Evolutionary conservation across 2,888 invertebrate species (phyloP).

Genomic region (Molorchus minor): DNA sequence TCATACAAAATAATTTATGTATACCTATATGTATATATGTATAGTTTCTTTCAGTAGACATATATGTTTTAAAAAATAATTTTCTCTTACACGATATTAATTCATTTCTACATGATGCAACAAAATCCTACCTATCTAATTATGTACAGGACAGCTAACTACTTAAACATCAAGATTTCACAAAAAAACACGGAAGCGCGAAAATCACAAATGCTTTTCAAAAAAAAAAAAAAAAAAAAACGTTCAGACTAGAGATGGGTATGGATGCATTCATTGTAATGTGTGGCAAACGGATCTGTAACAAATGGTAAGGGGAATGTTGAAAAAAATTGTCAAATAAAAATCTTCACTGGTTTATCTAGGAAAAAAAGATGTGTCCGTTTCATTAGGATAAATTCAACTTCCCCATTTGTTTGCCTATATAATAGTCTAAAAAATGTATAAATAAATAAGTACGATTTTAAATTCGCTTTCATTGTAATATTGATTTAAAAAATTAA

Average conservation of each 20-base stretch:
- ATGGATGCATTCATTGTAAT: too few species aligned
- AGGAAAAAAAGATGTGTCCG: too few species aligned
- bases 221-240: conserved; percentile 41
- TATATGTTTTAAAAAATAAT: conserved; percentile 16
- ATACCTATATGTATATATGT: conserved; percentile 26
- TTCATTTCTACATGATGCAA: conserved; percentile 15
- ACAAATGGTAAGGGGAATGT: too few species aligned
- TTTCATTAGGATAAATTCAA: too few species aligned
- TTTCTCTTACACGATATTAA: conserved; percentile 6
- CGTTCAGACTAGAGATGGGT: conserved; percentile 29
- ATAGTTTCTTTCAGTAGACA: conserved; percentile 15
- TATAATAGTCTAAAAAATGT: too few species aligned
- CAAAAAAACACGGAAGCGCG: conserved; percentile 55
- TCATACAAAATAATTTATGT: conserved; percentile 30
- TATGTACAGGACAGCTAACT: conserved; percentile 24
- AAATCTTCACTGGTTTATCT: too few species aligned
- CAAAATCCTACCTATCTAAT: conserved; percentile 21
- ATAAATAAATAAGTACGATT: too few species aligned
- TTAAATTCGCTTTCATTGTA: too few species aligned
- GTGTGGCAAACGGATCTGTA: too few species aligned
- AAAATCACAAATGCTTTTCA: conserved; percentile 56
- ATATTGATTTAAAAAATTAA: too few species aligned
- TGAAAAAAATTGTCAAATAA: too few species aligned
- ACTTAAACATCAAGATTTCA: conserved; percentile 33
- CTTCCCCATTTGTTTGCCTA: too few species aligned